phyloP scores from a whole-genome alignment of 2,113 vertebrate species.

The Oophaga pumilio region DNA sequence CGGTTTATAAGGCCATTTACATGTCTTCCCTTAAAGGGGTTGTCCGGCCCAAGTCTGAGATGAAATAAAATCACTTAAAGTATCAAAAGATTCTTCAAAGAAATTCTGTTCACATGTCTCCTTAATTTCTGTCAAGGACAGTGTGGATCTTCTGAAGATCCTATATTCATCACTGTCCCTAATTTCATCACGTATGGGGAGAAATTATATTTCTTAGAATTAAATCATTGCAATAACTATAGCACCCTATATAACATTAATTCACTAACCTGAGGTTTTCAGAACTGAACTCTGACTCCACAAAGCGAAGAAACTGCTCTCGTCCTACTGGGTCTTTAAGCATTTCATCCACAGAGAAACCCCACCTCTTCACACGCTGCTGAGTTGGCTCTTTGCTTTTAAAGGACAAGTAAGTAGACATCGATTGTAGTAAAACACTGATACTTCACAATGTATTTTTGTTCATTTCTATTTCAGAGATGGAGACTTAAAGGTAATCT shows the following conservation, averaged over 20 bases:
- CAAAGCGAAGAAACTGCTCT: constrained; percentile 92
- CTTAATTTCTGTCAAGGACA: too few species aligned
- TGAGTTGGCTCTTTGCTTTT: constrained; percentile 91
- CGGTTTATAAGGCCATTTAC: too few species aligned
- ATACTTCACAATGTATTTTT: background rate
- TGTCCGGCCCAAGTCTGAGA: too few species aligned
- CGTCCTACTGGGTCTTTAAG: constrained; percentile 88
- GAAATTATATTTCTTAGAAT: too few species aligned
- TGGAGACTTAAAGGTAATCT: too few species aligned
- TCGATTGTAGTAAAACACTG: background rate
- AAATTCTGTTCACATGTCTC: too few species aligned
- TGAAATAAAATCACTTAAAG: too few species aligned
- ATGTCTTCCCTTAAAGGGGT: too few species aligned
- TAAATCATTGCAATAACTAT: background rate
- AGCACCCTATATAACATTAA: background rate
- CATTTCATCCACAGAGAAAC: constrained; percentile 90
- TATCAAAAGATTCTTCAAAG: too few species aligned
- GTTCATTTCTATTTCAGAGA: background rate
- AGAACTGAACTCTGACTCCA: constrained; percentile 97
- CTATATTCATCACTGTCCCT: too few species aligned
- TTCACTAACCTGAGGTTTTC: constrained; percentile 87
- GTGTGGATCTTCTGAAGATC: too few species aligned
- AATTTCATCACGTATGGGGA: too few species aligned
- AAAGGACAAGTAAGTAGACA: constrained; percentile 55
- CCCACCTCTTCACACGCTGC: constrained; percentile 92